phyloP scores from a whole-genome alignment of 2,888 invertebrate species.

The Elysia crispata region DNA sequence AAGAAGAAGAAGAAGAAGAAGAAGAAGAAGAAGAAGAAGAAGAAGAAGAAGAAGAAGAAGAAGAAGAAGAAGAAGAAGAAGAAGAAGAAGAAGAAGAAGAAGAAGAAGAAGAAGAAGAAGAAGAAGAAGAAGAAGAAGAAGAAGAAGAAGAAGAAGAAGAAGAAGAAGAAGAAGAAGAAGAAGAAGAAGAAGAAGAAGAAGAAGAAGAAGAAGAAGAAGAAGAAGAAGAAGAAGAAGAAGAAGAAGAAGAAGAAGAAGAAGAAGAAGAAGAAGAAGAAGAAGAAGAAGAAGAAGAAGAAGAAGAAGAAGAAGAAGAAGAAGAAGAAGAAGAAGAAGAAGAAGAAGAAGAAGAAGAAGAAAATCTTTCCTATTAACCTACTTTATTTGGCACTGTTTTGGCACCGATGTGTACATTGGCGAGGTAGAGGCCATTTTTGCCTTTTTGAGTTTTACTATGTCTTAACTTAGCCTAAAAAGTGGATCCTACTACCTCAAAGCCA shows the following conservation, averaged over 20 bases:
- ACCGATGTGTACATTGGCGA: no score
- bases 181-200: conserved; percentile 13
- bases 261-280: conserved; percentile 7
- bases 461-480: no score
- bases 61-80: conserved; percentile 4
- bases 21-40: not conserved
- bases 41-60: conserved; percentile 18
- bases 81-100: conserved; percentile 15
- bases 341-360: conserved; percentile 26
- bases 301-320: conserved; percentile 16
- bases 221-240: conserved; percentile 16
- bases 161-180: not conserved
- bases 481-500: no score
- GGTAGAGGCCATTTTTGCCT: no score
- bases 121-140: conserved; percentile 26
- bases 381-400: no score
- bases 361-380: not conserved
- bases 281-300: conserved; percentile 13
- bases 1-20: not conserved
- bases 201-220: not conserved
- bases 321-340: conserved; percentile 13
- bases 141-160: conserved; percentile 9
- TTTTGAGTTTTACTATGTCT: no score
- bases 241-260: not conserved
- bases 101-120: not conserved